Conservation (phyloP, 2,797 vertebrate species). For the Australoheros facetus region DNA sequence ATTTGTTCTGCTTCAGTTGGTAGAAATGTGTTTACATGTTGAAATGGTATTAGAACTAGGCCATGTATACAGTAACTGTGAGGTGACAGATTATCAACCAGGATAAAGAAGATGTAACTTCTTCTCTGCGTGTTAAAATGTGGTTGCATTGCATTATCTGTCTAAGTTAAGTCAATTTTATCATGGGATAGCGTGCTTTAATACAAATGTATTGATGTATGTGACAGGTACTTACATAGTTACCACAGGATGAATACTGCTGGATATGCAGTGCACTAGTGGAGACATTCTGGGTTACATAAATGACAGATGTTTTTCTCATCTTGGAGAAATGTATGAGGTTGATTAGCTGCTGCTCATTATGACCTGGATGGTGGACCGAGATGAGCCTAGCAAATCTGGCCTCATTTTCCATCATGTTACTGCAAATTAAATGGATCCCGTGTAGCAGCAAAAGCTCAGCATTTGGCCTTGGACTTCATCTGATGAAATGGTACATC, state of each 20-base stretch:
- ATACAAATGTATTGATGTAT: conserved; percentile 55
- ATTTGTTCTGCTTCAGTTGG: conserved; percentile 75
- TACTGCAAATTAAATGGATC: conserved; percentile 78
- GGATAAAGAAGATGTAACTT: conserved; percentile 63
- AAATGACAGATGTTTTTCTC: conserved; percentile 46
- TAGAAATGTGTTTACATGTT: conserved; percentile 66
- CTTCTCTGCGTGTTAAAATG: conserved; percentile 56
- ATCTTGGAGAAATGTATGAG: conserved; percentile 66
- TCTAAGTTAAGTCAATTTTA: conserved; percentile 68
- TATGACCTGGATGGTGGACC: conserved; percentile 67
- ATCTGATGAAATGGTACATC: conserved; percentile 74
- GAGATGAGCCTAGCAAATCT: conserved; percentile 52
- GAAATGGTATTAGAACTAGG: conserved; percentile 57
- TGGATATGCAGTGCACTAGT: not conserved
- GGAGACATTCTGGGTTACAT: conserved; percentile 33
- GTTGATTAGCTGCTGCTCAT: conserved; percentile 73
- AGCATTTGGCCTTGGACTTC: conserved; percentile 71
- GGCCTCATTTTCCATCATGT: conserved; percentile 74
- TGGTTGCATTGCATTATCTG: conserved; percentile 57
- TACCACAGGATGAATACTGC: not conserved
- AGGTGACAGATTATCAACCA: conserved; percentile 63
- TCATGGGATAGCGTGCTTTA: conserved; percentile 51
- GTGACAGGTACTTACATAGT: conserved; percentile 35
- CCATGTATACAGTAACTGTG: conserved; percentile 57
- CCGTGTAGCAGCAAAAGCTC: conserved; percentile 61